Evolutionary conservation across 2,888 invertebrate species (phyloP).

Genomic region (Acanthosepion esculentum): DNA sequence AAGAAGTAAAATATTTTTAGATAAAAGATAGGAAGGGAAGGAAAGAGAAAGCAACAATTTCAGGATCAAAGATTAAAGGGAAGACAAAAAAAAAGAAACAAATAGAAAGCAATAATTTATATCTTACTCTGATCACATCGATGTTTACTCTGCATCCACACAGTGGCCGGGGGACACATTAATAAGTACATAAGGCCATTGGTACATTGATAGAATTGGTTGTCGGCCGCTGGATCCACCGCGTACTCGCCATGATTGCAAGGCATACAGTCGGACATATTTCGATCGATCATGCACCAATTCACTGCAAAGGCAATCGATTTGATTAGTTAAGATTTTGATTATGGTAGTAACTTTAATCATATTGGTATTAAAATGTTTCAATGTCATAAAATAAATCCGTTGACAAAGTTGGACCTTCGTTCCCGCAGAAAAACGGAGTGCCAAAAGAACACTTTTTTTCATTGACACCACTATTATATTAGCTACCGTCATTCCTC

Average conservation of each 20-base stretch:
- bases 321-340: not conserved
- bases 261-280: constrained; percentile 15
- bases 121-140: not conserved
- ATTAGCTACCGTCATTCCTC: too few species aligned
- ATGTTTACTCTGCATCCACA: not conserved
- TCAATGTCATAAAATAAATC: too few species aligned
- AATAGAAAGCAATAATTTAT: not conserved
- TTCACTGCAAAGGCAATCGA: not conserved
- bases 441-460: too few species aligned
- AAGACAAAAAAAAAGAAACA: not conserved
- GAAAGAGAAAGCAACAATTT: not conserved
- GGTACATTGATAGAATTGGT: constrained; percentile 35
- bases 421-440: too few species aligned
- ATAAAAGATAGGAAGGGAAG: not conserved
- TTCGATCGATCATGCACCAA: constrained; percentile 38
- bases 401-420: too few species aligned
- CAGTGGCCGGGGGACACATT: constrained; percentile 1
- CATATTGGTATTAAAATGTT: too few species aligned
- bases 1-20: not conserved
- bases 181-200: constrained; percentile 24
- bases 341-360: not conserved
- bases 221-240: not conserved
- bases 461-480: too few species aligned
- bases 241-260: constrained; percentile 25
- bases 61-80: not conserved